Conservation (phyloP, 2,113 vertebrate species). For the Rana temporaria region DNA sequence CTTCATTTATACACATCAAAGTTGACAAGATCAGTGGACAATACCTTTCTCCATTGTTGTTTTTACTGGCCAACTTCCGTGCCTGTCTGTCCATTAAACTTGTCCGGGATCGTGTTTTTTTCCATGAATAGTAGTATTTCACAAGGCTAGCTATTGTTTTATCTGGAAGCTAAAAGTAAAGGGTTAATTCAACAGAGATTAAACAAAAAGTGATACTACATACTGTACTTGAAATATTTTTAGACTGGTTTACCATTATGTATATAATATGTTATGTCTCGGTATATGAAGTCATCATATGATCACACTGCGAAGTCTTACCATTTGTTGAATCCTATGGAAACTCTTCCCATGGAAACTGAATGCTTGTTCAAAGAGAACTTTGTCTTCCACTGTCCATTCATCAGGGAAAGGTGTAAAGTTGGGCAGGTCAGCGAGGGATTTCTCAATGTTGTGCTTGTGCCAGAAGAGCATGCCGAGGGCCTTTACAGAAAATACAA, state of each 20-base stretch:
- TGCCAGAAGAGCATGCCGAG: conserved; percentile 99
- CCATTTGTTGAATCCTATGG: conserved; percentile 99
- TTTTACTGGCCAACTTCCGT: conserved; percentile 90
- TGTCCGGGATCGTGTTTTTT: conserved; percentile 97
- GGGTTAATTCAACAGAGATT: background rate
- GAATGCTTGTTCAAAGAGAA: conserved; percentile 98
- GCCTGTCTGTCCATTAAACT: conserved; percentile 98
- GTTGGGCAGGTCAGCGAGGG: conserved; percentile 95
- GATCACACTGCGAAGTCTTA: conserved; percentile 64
- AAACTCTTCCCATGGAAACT: conserved; percentile 99
- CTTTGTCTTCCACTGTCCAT: conserved; percentile 98
- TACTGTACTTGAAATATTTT: conserved; percentile 11
- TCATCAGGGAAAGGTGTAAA: conserved; percentile 99
- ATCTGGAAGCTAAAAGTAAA: conserved; percentile 88
- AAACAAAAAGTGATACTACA: background rate
- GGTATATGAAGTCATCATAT: background rate
- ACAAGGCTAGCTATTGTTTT: conserved; percentile 98
- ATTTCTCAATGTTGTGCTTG: conserved; percentile 98
- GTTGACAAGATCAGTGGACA: background rate
- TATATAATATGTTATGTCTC: background rate
- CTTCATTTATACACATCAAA: too few species aligned
- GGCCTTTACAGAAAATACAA: conserved; percentile 78
- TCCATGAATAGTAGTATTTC: conserved; percentile 99
- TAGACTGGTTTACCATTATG: background rate
- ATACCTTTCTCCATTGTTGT: conserved; percentile 91